phyloP scores from a whole-genome alignment of 2,888 invertebrate genomes.

The Apamea anceps region DNA sequence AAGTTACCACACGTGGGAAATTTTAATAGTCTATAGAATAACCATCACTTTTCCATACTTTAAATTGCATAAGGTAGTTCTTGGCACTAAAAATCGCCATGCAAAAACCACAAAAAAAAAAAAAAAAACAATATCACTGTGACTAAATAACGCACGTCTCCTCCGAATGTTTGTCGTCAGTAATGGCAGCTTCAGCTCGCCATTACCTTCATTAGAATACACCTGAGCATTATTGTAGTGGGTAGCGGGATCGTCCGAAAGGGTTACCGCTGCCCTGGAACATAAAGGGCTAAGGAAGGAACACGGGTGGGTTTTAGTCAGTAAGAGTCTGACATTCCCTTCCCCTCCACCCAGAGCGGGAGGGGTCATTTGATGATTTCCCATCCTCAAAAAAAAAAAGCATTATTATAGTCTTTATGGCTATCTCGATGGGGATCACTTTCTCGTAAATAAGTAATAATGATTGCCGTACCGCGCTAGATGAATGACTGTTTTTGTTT shows the following conservation, averaged over 20 bases:
- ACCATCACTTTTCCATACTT: neutral
- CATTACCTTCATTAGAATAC: constrained; percentile 69
- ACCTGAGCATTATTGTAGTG: constrained; percentile 73
- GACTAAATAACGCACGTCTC: constrained; percentile 11
- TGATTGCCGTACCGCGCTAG: constrained; percentile 48
- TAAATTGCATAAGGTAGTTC: neutral
- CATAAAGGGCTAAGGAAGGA: no score
- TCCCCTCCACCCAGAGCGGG: no score
- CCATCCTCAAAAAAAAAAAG: no score
- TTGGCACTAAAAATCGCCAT: neutral
- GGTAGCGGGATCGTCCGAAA: no score
- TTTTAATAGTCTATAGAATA: neutral
- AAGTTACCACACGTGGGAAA: neutral
- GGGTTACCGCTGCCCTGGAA: no score
- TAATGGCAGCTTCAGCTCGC: constrained; percentile 55
- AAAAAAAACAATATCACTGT: neutral
- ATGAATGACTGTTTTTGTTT: constrained; percentile 19
- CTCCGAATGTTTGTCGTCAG: constrained; percentile 49
- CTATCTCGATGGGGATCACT: constrained; percentile 66
- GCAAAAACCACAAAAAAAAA: neutral
- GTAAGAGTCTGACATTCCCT: no score
- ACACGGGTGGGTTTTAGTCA: no score
- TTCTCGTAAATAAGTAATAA: constrained; percentile 69
- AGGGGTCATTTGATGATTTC: no score
- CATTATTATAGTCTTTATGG: constrained; percentile 72